Conservation (phyloP, 2,797 vertebrate genomes). For the Gymnothorax reevesii region DNA sequence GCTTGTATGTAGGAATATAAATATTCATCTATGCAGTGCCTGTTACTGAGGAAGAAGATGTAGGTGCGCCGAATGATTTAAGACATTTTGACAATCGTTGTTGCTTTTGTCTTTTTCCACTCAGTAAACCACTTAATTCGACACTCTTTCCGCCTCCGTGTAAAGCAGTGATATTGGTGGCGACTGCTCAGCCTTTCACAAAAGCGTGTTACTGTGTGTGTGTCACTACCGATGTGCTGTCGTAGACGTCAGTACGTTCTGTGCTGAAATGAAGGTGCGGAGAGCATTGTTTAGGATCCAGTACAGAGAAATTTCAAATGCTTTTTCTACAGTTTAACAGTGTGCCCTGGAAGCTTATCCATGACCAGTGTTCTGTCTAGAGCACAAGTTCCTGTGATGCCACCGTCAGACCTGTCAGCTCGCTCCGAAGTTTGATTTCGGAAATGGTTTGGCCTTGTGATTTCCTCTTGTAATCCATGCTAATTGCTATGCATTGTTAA, state of each 20-base stretch:
- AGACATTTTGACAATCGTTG: neutral
- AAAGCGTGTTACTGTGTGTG: neutral
- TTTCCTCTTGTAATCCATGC: neutral
- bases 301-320: neutral
- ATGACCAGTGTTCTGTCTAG: neutral
- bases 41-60: neutral
- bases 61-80: neutral
- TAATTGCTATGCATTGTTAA: slow-evolving; percentile 13
- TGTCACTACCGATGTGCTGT: neutral
- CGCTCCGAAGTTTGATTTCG: slow-evolving; percentile 10
- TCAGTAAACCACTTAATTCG: neutral
- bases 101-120: neutral
- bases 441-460: slow-evolving; percentile 5
- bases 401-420: neutral
- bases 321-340: neutral
- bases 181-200: neutral
- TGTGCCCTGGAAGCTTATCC: neutral
- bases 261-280: neutral
- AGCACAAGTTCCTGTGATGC: neutral
- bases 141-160: neutral
- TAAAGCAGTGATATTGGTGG: neutral
- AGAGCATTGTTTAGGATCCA: neutral
- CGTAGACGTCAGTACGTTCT: neutral
- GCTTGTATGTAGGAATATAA: neutral
- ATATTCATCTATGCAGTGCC: neutral